Base-by-base conservation (phyloP, 2,113 vertebrate species). In the Sceloporus undulatus region DNA sequence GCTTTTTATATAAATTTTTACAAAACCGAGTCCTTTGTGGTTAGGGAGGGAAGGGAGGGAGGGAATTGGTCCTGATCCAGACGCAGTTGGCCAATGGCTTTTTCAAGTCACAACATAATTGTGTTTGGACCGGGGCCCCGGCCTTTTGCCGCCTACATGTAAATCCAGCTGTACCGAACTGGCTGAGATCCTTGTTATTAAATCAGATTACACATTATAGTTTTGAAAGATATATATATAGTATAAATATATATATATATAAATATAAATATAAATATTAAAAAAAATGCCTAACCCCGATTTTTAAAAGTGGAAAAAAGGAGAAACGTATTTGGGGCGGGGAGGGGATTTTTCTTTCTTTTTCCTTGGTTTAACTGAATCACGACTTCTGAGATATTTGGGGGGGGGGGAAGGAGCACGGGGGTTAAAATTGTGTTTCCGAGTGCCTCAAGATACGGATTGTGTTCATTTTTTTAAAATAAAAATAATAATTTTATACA, bases 141-240 rank as follows among this genome's bases (percentile, higher is more conserved):
- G 79, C 75, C 14, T 92, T 89, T 93, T 94, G 92, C 93, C 94
- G 93, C 93, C 92, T 93, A 88, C 71, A 86, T 91, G 86, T 93
- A 94, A 95, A 92, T 94, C 94, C 94, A 93, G 92, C 91, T 89
- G 87, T 95, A 94, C 89, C 90, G 93, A 94, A 94, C 92, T 90
- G 93, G 92, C 92, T 88, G 87, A 93, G 16, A 90, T 91, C 91
- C 92, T 90, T 95, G 94, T 95, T 94, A 94, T 95, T 94, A 95
- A 95, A 94, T 95, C 95, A 96, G 94, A 96, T 96, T 14, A 96
- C 95, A 94, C 95, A 95, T 95, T 96, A 96, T 95, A 96, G 95
- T 96, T 96, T 96, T 95, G 93, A 95, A 95, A 92, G 81, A 88
- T 96, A 95, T 96, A 94, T 94, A 95, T 96, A 96, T 96, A 95